Percentiles rank a stretch among this genome's conserved stretches.
These are phyloP conservation scores for Philopotamus ludificatus DNA, from an alignment of 1,140 invertebrate genomes.

Conservation along the genomic window DNA sequence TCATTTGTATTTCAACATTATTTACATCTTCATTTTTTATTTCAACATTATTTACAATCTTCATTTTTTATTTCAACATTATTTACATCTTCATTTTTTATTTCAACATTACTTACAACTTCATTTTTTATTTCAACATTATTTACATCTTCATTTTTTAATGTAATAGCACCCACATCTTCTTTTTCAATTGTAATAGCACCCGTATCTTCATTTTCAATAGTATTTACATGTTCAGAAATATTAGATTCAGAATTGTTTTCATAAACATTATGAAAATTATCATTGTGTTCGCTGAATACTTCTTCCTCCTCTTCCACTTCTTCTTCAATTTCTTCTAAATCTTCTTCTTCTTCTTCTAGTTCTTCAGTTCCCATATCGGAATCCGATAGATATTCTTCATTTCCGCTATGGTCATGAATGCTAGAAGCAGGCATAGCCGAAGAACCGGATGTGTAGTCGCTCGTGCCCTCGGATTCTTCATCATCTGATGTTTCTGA, in stretches of 20 bases:
- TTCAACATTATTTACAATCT: slow-evolving; percentile 29
- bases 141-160: slow-evolving; percentile 27
- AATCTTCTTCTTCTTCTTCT: slow-evolving; percentile 35
- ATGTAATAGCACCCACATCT: no score
- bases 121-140: no score
- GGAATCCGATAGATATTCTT: slow-evolving; percentile 44
- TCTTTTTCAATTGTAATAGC: no score
- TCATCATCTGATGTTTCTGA: slow-evolving; percentile 53
- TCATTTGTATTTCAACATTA: slow-evolving; percentile 39
- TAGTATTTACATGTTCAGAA: background rate
- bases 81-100: slow-evolving; percentile 47
- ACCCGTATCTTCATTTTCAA: slow-evolving; percentile 16
- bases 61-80: no score
- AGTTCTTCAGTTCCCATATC: slow-evolving; percentile 43
- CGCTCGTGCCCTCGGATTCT: slow-evolving; percentile 50
- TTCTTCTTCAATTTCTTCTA: slow-evolving; percentile 29
- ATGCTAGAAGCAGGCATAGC: slow-evolving; percentile 39
- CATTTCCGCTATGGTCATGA: slow-evolving; percentile 44
- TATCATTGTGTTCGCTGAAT: slow-evolving; percentile 4
- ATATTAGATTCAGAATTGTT: no score
- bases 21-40: slow-evolving; percentile 47
- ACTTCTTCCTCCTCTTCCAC: slow-evolving; percentile 22
- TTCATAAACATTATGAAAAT: no score
- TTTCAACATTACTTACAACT: slow-evolving; percentile 12
- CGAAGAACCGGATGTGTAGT: slow-evolving; percentile 49